A percentile compares a stretch with the other conserved stretches of the same genome.
Conservation (phyloP, 2,888 invertebrate species). For the Dryococelus australis region DNA sequence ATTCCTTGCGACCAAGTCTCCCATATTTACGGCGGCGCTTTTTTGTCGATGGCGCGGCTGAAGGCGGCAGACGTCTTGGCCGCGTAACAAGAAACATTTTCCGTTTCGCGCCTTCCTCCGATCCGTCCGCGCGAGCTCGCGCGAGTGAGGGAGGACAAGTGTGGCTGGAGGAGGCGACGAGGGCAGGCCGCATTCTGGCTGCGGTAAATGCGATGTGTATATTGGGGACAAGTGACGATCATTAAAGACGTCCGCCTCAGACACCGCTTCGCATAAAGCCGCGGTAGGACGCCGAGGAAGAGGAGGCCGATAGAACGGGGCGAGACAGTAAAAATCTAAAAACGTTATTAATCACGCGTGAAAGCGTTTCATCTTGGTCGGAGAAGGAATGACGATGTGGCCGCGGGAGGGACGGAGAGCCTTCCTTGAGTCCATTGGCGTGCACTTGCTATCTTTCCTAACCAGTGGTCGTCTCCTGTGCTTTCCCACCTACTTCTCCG, state of each 20-base stretch:
- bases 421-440: no score
- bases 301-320: not conserved
- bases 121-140: not conserved
- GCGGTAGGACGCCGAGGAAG: not conserved
- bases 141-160: not conserved
- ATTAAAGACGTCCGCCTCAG: conserved; percentile 10
- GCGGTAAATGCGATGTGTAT: conserved; percentile 35
- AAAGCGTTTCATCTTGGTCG: not conserved
- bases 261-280: conserved; percentile 16
- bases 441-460: no score
- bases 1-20: no score
- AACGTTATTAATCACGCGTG: conserved; percentile 16
- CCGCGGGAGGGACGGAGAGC: no score
- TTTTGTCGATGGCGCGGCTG: no score
- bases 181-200: not conserved
- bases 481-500: no score
- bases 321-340: not conserved
- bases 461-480: no score
- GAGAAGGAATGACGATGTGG: no score
- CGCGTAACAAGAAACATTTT: no score
- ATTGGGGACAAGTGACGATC: conserved; percentile 33
- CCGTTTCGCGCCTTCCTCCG: not conserved
- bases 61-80: no score
- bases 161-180: not conserved
- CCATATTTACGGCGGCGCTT: no score